Evolutionary conservation across 2,888 invertebrate species (phyloP), one percentile per base, ranked within the genome.

Genomic region (Magallana nippona): DNA sequence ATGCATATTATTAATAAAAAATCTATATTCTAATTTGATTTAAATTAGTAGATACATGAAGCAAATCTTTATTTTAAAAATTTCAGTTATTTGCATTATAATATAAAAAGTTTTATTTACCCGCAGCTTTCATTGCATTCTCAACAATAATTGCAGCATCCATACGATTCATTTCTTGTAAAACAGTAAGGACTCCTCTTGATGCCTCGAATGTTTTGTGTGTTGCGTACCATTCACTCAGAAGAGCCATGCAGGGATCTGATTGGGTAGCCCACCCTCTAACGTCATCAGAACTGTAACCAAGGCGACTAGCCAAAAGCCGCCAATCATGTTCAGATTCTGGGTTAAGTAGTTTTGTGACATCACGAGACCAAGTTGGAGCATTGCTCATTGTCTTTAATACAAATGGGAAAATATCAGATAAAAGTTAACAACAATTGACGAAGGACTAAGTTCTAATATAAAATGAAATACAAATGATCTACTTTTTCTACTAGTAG

Each of bases 171-270:
- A 94, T 93, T 78, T 93, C 93, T 79, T 91, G 90, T 8, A 94
- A 87, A 22, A 88, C 86, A 17, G 88, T 91, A 32, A 93, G 86
- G 10, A 94, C 87, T 32, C 90, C 93, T 82, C 86, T 86, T 2
- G 87, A 90, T 11, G 92, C 92, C 85, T 93, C 93, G 81, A 91
- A 90, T n/a, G 92, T 92, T 84, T 92, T 93, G 85, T 93, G 91
- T 11, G 91, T 92, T 80, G 93, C 90, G 85, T 92, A 94, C 93
- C 93, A 94, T 85, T 93, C 93, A 87, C 91, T 92, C 13, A 94
- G 87, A 87, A 94, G 82, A 10, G 91, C 89, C 92, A 94, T 92
- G 83, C 93, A 93, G 5, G 94, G 94, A 85, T 93, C 93, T 22
- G 91, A 83, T 81, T 92, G 93, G 71, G 90, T 91, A 5, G 93